A percentile compares a stretch with the other conserved stretches of the same genome.
Evolutionary conservation across 23 tunicate species (phyloP).

Genomic region (Oikopleura albicans): DNA sequence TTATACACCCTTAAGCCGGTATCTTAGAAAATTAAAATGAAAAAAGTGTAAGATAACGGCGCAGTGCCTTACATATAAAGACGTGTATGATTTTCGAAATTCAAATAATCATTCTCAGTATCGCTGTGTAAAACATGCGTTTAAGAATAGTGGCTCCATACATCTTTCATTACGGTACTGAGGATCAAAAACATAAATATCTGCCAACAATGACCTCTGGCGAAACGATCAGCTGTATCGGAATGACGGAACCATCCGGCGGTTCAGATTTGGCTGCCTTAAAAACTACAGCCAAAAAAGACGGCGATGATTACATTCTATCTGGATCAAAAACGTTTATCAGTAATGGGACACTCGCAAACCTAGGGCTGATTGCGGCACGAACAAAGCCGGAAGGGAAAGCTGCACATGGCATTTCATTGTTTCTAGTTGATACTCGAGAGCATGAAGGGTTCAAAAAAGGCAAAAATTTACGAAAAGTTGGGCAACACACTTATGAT

Average conservation of each 20-base stretch:
- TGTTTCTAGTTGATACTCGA: slow-evolving; percentile 13
- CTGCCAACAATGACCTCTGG: slow-evolving; percentile 88
- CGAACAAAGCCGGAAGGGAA: slow-evolving; percentile 66
- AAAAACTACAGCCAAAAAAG: slow-evolving; percentile 22
- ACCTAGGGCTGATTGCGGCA: slow-evolving; percentile 64
- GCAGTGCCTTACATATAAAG: no score
- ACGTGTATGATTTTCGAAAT: no score
- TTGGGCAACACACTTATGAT: slow-evolving; percentile 26
- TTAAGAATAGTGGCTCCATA: slow-evolving; percentile 91
- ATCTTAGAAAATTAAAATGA: no score
- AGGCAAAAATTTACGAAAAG: slow-evolving; percentile 14
- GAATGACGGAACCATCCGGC: slow-evolving; percentile 36
- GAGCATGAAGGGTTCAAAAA: slow-evolving; percentile 2
- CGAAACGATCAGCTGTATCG: slow-evolving; percentile 66
- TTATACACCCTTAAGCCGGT: no score
- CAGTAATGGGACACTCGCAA: slow-evolving; percentile 64
- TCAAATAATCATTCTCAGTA: no score
- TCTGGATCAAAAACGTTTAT: slow-evolving; percentile 81
- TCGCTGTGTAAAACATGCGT: no score
- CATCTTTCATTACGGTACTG: slow-evolving; percentile 67
- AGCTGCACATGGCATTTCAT: slow-evolving; percentile 51
- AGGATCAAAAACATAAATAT: slow-evolving; percentile 63
- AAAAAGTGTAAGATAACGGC: no score
- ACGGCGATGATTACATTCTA: slow-evolving; percentile 79
- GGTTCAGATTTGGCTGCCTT: slow-evolving; percentile 63